Evolutionary conservation across 1,140 invertebrate genomes (phyloP).

Genomic region (Eurosta solidaginis): DNA sequence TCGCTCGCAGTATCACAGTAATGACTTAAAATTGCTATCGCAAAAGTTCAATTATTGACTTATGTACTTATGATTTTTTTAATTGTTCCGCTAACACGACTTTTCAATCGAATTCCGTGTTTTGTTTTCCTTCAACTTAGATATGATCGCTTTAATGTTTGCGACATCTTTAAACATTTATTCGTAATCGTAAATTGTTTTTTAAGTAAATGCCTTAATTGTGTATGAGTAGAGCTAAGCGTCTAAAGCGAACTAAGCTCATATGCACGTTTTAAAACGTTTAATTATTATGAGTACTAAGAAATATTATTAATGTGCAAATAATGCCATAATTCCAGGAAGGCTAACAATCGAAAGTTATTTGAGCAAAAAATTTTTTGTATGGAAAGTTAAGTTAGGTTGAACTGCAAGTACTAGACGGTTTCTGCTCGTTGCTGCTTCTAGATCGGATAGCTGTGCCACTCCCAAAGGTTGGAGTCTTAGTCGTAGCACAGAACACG

Average conservation of each 20-base stretch:
- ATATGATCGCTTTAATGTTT: conserved; percentile 1
- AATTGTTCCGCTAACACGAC: neutral
- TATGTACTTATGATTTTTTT: neutral
- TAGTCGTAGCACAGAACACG: too few species aligned
- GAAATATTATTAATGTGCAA: too few species aligned
- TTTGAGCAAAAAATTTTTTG: too few species aligned
- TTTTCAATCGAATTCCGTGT: neutral
- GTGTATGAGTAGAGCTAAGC: neutral
- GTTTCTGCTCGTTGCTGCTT: too few species aligned
- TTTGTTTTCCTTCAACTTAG: neutral
- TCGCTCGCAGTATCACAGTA: neutral
- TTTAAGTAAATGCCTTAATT: neutral
- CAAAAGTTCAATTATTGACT: neutral
- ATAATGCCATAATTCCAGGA: too few species aligned
- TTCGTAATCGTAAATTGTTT: neutral
- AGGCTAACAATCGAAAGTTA: too few species aligned
- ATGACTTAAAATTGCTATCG: neutral
- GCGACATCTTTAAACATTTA: conserved; percentile 7
- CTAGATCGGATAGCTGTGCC: too few species aligned
- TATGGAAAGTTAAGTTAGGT: too few species aligned
- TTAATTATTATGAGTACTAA: too few species aligned
- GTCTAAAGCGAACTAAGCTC: neutral
- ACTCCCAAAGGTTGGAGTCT: too few species aligned
- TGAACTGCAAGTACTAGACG: too few species aligned
- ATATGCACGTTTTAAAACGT: too few species aligned